A percentile compares a stretch with the other conserved stretches of the same genome.
Evolutionary conservation across 1,140 invertebrate species (phyloP).

Genomic region (Heterodera schachtii): DNA sequence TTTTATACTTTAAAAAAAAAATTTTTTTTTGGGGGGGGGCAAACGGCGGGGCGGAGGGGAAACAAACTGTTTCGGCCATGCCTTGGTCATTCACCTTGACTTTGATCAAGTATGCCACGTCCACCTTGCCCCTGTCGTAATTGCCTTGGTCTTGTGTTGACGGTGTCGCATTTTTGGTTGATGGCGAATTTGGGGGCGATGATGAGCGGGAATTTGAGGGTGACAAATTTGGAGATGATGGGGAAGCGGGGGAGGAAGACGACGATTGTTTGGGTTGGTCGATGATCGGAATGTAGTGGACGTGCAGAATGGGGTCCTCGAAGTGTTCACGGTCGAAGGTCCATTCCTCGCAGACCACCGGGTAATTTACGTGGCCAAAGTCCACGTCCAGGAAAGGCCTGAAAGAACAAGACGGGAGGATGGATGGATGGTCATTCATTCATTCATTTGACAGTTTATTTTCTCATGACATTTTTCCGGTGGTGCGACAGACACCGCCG

Average conservation of each 20-base stretch:
- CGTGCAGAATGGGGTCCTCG: slow-evolving; percentile 39
- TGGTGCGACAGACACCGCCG: too few relatives aligned
- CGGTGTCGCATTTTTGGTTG: neutral
- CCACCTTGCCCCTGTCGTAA: slow-evolving; percentile 17
- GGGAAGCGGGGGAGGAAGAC: too few relatives aligned
- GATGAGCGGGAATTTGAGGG: neutral
- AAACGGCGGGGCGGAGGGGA: too few relatives aligned
- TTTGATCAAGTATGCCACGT: slow-evolving; percentile 55
- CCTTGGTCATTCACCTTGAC: slow-evolving; percentile 44
- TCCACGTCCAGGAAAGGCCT: slow-evolving; percentile 60
- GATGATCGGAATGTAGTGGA: slow-evolving; percentile 46
- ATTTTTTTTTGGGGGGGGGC: too few relatives aligned
- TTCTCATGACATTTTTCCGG: too few relatives aligned
- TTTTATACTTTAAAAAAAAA: too few relatives aligned
- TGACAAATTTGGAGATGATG: too few relatives aligned
- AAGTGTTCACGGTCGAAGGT: slow-evolving; percentile 39
- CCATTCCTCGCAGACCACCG: slow-evolving; percentile 38
- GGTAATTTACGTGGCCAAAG: slow-evolving; percentile 47
- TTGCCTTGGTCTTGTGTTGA: too few relatives aligned
- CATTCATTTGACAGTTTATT: too few relatives aligned
- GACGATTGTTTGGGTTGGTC: neutral
- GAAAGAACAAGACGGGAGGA: slow-evolving; percentile 21
- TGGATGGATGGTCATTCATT: too few relatives aligned
- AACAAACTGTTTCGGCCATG: too few relatives aligned
- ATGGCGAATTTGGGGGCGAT: neutral